phyloP scores from a whole-genome alignment of 2,888 invertebrate species.

The Ephialtes manifestator region DNA sequence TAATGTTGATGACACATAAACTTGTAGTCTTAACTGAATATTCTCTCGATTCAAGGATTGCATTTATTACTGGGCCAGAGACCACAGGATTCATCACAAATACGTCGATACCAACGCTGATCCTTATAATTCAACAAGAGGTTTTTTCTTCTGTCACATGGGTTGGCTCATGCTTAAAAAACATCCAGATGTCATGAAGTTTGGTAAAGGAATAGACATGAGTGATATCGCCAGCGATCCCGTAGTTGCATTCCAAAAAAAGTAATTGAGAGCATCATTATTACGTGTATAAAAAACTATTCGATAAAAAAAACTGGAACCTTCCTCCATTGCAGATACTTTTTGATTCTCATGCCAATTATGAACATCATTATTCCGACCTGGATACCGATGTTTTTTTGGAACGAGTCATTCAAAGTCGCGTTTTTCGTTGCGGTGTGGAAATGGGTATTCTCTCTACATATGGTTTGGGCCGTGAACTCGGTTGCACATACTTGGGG shows the following conservation, averaged over 20 bases:
- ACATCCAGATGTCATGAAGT: conserved; percentile 95
- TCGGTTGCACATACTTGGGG: conserved; percentile 98
- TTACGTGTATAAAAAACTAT: background rate
- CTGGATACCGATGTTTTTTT: conserved; percentile 91
- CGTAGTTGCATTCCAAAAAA: conserved; percentile 86
- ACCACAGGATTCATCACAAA: conserved; percentile 95
- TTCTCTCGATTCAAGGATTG: conserved; percentile 88
- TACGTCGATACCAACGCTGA: conserved; percentile 87
- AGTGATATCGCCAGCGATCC: conserved; percentile 94
- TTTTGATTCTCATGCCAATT: conserved; percentile 91
- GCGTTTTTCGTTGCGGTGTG: conserved; percentile 93
- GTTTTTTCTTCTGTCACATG: conserved; percentile 98
- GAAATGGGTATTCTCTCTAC: conserved; percentile 92
- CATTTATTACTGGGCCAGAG: conserved; percentile 92
- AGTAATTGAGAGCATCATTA: background rate
- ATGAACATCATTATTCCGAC: conserved; percentile 94
- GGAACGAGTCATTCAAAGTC: conserved; percentile 91
- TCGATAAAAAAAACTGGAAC: background rate
- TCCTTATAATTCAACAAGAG: conserved; percentile 96
- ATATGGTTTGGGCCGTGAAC: conserved; percentile 97
- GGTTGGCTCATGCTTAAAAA: conserved; percentile 97
- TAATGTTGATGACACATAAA: background rate
- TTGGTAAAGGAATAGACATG: conserved; percentile 94
- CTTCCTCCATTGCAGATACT: conserved; percentile 88
- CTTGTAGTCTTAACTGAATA: background rate